Percentiles rank a stretch among this genome's conserved stretches.
phyloP scores from a whole-genome alignment of 2,113 vertebrate species.

The Promerops cafer region DNA sequence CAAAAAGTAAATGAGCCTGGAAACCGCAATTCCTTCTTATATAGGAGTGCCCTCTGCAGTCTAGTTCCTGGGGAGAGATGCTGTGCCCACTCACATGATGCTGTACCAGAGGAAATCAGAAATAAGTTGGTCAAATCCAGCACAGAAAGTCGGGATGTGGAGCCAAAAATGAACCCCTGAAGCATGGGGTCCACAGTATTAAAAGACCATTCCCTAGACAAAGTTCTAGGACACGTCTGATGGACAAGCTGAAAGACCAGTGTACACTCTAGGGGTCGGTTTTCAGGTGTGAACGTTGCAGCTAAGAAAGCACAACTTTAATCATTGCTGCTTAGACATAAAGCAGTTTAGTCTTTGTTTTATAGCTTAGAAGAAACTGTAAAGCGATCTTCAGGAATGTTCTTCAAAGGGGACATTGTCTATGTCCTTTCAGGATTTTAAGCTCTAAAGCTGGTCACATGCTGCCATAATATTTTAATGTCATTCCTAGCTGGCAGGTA shows the following conservation, averaged over 20 bases:
- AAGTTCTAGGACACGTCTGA: background rate
- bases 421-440: slow-evolving; percentile 28
- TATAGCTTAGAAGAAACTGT: background rate
- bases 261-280: background rate
- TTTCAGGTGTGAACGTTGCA: background rate
- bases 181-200: background rate
- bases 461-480: slow-evolving; percentile 31
- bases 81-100: background rate
- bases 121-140: background rate
- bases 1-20: background rate
- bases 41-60: slow-evolving; percentile 60
- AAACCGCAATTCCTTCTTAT: slow-evolving; percentile 14
- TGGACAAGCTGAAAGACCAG: background rate
- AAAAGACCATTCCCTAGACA: background rate
- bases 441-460: slow-evolving; percentile 31
- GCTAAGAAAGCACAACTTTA: background rate
- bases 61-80: background rate
- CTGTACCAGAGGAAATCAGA: background rate
- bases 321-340: background rate
- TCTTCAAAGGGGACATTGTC: slow-evolving; percentile 27
- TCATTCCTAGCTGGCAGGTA: slow-evolving; percentile 41
- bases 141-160: rapidly evolving
- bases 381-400: slow-evolving; percentile 1
- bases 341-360: background rate
- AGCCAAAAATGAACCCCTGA: background rate